phyloP scores from a whole-genome alignment of 1,140 invertebrate genomes.

The Drosophila simulans region DNA sequence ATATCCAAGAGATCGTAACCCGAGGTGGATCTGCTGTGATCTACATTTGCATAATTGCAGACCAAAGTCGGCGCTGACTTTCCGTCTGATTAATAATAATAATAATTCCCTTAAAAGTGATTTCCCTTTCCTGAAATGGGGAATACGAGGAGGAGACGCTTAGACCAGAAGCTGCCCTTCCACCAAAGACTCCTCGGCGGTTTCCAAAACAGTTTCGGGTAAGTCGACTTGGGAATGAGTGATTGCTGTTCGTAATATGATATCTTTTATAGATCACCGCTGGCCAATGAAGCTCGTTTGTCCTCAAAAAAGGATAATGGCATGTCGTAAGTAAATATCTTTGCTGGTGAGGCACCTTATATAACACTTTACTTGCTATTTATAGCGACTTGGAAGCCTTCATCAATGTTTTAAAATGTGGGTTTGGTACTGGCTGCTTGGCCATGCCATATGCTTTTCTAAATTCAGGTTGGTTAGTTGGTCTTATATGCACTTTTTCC shows the following conservation, averaged over 20 bases:
- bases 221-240: slow-evolving; percentile 14
- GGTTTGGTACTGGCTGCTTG: slow-evolving; percentile 60
- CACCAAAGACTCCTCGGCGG: slow-evolving; percentile 19
- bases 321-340: slow-evolving; percentile 40
- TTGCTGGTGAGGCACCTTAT: neutral
- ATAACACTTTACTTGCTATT: neutral
- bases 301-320: neutral
- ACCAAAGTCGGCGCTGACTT: slow-evolving; percentile 48
- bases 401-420: slow-evolving; percentile 54
- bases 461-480: slow-evolving; percentile 51
- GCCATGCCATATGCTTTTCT: slow-evolving; percentile 56
- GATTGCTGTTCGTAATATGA: neutral
- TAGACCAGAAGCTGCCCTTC: slow-evolving; percentile 12
- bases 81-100: slow-evolving; percentile 13
- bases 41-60: slow-evolving; percentile 67
- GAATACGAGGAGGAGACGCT: slow-evolving; percentile 21
- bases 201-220: slow-evolving; percentile 37
- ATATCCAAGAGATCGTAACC: slow-evolving; percentile 19
- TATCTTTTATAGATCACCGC: slow-evolving; percentile 6
- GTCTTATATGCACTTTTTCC: slow-evolving; percentile 41
- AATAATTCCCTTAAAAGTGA: slow-evolving; percentile 33
- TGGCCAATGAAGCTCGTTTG: slow-evolving; percentile 16
- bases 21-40: slow-evolving; percentile 33
- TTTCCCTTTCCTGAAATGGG: slow-evolving; percentile 36
- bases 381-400: slow-evolving; percentile 53